Evolutionary conservation across 2,113 vertebrate species (phyloP).

Genomic region (Ramphastos sulfuratus): DNA sequence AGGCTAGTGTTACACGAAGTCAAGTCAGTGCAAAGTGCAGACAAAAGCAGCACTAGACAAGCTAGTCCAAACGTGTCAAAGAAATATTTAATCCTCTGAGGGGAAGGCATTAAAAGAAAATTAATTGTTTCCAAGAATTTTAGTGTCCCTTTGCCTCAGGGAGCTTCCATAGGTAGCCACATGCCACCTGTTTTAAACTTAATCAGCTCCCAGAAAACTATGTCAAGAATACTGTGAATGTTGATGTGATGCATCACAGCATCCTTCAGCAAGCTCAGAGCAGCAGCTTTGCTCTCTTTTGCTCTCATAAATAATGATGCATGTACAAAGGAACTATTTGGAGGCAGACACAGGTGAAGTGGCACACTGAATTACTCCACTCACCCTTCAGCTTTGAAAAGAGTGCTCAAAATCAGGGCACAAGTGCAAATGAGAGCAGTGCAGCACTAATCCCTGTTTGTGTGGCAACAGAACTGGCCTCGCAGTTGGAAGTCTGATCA

Average conservation of each 20-base stretch:
- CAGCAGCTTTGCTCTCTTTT: not conserved
- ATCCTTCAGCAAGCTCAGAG: not conserved
- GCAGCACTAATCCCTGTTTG: conserved; percentile 41
- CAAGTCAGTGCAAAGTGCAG: not conserved
- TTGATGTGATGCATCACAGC: not conserved
- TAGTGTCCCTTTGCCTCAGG: not conserved
- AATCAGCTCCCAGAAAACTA: conserved; percentile 8
- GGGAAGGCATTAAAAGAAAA: conserved; percentile 19
- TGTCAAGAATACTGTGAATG: not conserved
- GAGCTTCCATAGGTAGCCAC: conserved; percentile 8
- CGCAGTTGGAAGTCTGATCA: conserved; percentile 9
- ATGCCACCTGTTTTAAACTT: conserved; percentile 15
- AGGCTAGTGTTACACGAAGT: not conserved
- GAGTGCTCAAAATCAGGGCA: not conserved
- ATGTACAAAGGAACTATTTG: not conserved
- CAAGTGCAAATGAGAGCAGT: not conserved
- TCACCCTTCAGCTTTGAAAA: conserved; percentile 1
- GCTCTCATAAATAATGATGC: not conserved
- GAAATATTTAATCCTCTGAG: not conserved
- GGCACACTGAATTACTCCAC: not conserved
- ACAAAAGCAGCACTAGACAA: not conserved
- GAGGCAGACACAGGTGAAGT: conserved; percentile 34
- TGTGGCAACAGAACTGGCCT: conserved; percentile 5
- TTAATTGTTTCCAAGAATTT: conserved; percentile 24
- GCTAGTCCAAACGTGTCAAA: not conserved